phyloP scores from a whole-genome alignment of 2,888 invertebrate species.

The Calameuta idolon region DNA sequence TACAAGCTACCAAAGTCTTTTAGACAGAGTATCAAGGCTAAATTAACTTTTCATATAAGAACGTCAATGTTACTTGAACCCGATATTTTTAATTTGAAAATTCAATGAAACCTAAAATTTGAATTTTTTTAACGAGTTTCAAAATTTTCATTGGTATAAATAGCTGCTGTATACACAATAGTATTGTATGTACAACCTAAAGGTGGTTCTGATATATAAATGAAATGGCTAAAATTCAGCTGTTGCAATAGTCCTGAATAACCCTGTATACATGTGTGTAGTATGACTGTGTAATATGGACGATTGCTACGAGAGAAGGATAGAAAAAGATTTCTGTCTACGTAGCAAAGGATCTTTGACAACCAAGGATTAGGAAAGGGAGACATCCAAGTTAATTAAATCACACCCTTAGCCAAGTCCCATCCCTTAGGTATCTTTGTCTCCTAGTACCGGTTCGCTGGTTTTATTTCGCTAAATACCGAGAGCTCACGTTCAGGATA shows the following conservation, averaged over 20 bases:
- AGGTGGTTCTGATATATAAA: no score
- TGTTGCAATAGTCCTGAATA: no score
- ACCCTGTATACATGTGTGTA: no score
- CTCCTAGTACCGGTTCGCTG: conserved; percentile 17
- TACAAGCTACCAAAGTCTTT: neutral
- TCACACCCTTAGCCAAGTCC: conserved; percentile 22
- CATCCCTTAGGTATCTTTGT: conserved; percentile 32
- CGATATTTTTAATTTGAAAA: neutral
- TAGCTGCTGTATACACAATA: no score
- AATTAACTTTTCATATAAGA: neutral
- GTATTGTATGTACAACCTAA: no score
- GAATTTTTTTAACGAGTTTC: no score
- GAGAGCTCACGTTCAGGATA: conserved; percentile 12
- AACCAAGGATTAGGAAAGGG: conserved; percentile 21
- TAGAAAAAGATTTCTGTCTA: neutral
- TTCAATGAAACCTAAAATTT: no score
- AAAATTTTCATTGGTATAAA: no score
- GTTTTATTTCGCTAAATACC: conserved; percentile 29
- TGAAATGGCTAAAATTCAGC: no score
- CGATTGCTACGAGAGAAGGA: neutral
- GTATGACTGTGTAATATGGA: no score
- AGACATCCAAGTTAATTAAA: conserved; percentile 45
- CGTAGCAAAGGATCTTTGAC: conserved; percentile 1
- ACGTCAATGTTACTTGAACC: neutral
- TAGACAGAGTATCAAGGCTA: neutral